Evolutionary conservation across 2,113 vertebrate species (phyloP).

Genomic region (Syrrhaptes paradoxus): DNA sequence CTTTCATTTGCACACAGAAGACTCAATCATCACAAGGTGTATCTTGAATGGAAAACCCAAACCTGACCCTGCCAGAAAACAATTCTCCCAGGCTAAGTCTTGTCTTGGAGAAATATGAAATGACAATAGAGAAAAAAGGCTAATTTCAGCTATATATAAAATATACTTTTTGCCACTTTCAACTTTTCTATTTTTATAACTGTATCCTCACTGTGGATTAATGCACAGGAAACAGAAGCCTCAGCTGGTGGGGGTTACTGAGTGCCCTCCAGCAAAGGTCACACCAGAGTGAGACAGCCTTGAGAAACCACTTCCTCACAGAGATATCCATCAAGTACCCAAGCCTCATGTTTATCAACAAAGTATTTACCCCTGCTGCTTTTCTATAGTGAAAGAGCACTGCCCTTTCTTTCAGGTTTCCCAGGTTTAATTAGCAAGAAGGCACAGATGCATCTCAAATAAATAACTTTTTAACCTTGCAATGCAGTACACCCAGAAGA

Average conservation of each 20-base stretch:
- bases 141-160: background rate
- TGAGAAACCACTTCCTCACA: background rate
- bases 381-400: too few relatives aligned
- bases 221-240: fast-evolving
- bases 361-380: background rate
- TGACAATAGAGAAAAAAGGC: background rate
- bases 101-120: background rate
- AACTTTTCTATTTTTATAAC: background rate
- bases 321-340: fast-evolving
- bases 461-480: background rate
- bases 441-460: background rate
- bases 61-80: background rate
- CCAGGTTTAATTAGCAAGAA: background rate
- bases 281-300: background rate
- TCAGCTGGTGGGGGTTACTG: too few relatives aligned
- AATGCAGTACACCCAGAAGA: background rate
- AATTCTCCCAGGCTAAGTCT: too few relatives aligned
- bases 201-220: fast-evolving
- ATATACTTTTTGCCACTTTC: background rate
- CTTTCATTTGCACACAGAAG: background rate
- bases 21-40: background rate
- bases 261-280: background rate
- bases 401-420: background rate
- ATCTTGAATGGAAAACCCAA: background rate
- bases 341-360: background rate